Base-by-base conservation (phyloP, 2,888 invertebrate genomes). In the Octodonta nipae region DNA sequence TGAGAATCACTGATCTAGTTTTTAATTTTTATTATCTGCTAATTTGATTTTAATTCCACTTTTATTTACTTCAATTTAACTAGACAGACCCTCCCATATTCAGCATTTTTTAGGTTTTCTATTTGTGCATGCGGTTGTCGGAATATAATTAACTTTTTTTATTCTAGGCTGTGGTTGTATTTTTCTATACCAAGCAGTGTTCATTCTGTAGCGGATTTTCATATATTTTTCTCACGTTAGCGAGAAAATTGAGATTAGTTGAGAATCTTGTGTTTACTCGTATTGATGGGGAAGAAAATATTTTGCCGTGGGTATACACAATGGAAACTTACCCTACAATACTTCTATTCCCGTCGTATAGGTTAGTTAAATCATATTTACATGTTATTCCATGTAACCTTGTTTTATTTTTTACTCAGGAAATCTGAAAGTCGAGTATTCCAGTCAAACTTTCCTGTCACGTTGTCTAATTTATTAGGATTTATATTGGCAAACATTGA, bases 241-340 rank as follows among this genome's bases (percentile, higher is more conserved):
- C 79, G 32, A 70, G 73, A 49, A 69, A 75, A 56, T 67, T 75
- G 40, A 53, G 65, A 37, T 50, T 65, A 47, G 57, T 70, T 45
- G 63, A 69, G 43, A 59, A 66, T 39, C 44, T 77, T 4, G 50
- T 60, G 35, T 77, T 80, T 46, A 71, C 75, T 13, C 67, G 83
- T 11, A 74, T 92, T 20, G 84, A 91, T 64, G 84, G 80, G 12
- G 78, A 80, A 49, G 66, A 71, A 1, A 88, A 91, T 66, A 85
- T 87, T 63, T 67, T 92, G 44, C 83, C 86, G 1, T 89, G 88
- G 87, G 75, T 81, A 55, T 83, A 75, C 58, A 81, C 80, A 25
- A 81, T 82, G 66, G 73, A 78, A 40, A 65, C 65, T 31, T 80
- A 80, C 60, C 92, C 92, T 10, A 74, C 83, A 0, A 66, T 92